Conservation (phyloP, 2,888 invertebrate genomes). For the Pteria penguin region DNA sequence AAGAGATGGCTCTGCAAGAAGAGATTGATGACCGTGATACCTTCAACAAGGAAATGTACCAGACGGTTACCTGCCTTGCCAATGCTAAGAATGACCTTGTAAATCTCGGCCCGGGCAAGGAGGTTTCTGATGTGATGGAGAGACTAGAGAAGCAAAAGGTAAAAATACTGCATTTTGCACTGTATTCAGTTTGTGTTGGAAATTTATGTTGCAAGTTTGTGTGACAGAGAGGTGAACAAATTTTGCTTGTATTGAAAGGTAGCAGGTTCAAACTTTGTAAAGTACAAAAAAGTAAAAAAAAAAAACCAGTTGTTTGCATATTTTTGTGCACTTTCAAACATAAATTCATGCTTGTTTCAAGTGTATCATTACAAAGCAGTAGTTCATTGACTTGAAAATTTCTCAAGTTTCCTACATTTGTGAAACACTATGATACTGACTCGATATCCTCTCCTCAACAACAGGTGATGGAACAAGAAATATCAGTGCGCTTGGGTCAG, state of each 20-base stretch:
- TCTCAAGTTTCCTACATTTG: too few relatives aligned
- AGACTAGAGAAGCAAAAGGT: slow-evolving; percentile 62
- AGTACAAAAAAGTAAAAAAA: too few relatives aligned
- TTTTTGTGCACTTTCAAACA: too few relatives aligned
- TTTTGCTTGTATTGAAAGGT: background rate
- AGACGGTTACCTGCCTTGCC: slow-evolving; percentile 64
- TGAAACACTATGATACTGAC: too few relatives aligned
- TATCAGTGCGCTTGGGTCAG: slow-evolving; percentile 65
- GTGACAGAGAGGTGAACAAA: background rate
- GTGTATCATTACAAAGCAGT: too few relatives aligned
- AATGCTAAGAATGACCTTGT: slow-evolving; percentile 56
- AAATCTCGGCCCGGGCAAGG: slow-evolving; percentile 53
- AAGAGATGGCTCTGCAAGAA: slow-evolving; percentile 60
- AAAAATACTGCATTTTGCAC: background rate
- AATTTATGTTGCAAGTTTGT: too few relatives aligned
- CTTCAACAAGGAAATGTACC: slow-evolving; percentile 64
- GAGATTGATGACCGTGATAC: slow-evolving; percentile 69
- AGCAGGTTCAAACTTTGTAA: too few relatives aligned
- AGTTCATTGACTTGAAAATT: too few relatives aligned
- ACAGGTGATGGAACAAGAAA: slow-evolving; percentile 69
- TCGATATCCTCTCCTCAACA: too few relatives aligned
- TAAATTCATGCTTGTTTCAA: too few relatives aligned
- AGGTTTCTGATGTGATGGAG: slow-evolving; percentile 55
- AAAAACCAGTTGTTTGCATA: too few relatives aligned
- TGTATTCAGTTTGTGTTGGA: background rate